Conservation (phyloP, 2,113 vertebrate species). For the Chloebia gouldiae region DNA sequence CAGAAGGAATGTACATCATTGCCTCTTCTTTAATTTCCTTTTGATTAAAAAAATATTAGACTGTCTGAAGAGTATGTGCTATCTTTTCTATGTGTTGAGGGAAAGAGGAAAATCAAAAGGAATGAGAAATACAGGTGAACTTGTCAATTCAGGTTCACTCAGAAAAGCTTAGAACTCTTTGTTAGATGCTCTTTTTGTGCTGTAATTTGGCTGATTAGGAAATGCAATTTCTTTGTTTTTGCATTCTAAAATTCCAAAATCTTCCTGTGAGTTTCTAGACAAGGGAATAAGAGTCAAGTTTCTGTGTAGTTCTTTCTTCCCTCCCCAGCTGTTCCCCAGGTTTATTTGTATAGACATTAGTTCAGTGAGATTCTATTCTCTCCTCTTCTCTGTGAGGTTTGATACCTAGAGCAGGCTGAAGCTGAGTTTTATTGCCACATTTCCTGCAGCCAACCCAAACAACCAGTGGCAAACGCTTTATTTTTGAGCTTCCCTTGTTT, state of each 20-base stretch:
- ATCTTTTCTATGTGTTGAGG: constrained; percentile 29
- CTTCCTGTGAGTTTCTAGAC: not conserved
- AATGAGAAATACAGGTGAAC: constrained; percentile 58
- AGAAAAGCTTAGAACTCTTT: constrained; percentile 46
- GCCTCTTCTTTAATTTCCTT: constrained; percentile 73
- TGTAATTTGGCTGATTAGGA: not conserved
- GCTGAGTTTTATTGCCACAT: not conserved
- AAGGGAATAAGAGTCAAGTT: not conserved
- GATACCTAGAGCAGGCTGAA: not conserved
- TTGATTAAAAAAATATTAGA: constrained; percentile 77
- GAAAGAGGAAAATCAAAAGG: constrained; percentile 49
- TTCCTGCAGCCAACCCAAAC: not conserved
- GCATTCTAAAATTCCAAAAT: not conserved
- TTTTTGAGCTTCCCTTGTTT: not conserved
- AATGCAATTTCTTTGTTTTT: not conserved
- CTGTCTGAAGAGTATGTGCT: constrained; percentile 61
- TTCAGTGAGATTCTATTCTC: not conserved
- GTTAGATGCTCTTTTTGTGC: not conserved
- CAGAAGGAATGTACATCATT: constrained; percentile 69
- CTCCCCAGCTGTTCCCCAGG: not conserved
- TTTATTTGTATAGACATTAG: not conserved
- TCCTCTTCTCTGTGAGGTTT: not conserved
- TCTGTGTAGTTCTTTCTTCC: not conserved
- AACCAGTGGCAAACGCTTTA: not conserved
- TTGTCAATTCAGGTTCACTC: constrained; percentile 38